Percentiles rank a stretch among this genome's conserved stretches.
Evolutionary conservation across 2,888 invertebrate species (phyloP).

Genomic region (Ernsta delagoae): DNA sequence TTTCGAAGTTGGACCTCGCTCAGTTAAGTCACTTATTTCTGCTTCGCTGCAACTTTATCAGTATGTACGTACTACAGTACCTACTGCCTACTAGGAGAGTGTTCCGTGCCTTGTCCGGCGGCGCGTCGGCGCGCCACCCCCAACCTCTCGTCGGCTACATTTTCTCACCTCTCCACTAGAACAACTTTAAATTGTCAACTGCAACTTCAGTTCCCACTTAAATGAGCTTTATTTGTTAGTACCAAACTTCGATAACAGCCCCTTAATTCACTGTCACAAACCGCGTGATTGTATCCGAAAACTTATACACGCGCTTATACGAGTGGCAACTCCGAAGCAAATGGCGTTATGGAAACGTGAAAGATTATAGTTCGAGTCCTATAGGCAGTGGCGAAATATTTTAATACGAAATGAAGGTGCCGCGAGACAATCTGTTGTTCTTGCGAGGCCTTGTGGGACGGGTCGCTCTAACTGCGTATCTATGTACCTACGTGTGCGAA

Average conservation of each 20-base stretch:
- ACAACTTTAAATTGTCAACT: constrained; percentile 79
- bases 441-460: constrained; percentile 33
- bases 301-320: constrained; percentile 14
- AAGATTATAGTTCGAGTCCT: constrained; percentile 32
- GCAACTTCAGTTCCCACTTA: constrained; percentile 69
- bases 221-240: constrained; percentile 71
- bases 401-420: constrained; percentile 58
- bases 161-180: constrained; percentile 71
- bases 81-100: constrained; percentile 15
- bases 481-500: constrained; percentile 15
- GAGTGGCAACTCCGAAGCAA: constrained; percentile 3
- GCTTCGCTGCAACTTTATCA: constrained; percentile 63
- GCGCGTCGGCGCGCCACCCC: constrained; percentile 45
- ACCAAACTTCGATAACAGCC: constrained; percentile 22
- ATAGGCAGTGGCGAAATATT: constrained; percentile 51
- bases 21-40: constrained; percentile 58
- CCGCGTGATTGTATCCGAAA: constrained; percentile 35
- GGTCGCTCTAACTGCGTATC: constrained; percentile 10
- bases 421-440: constrained; percentile 45
- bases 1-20: constrained; percentile 50
- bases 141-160: constrained; percentile 47
- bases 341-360: constrained; percentile 34
- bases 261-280: constrained; percentile 28
- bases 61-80: constrained; percentile 39
- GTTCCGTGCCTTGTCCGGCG: constrained; percentile 50